Conservation (phyloP, 2,888 invertebrate species). For the Brachylomia viminalis region DNA sequence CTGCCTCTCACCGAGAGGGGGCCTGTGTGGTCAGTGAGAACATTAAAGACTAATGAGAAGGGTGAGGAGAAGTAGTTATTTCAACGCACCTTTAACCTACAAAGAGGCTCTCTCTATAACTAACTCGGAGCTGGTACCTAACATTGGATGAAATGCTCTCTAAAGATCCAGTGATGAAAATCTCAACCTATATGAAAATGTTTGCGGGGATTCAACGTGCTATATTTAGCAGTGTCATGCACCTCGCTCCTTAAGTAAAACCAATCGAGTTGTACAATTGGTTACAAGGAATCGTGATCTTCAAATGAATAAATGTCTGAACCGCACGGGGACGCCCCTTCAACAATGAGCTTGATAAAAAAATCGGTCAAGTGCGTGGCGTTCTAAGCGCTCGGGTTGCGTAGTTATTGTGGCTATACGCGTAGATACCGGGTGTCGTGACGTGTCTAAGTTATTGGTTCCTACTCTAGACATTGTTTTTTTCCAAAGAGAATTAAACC, state of each 20-base stretch:
- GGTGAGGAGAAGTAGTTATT: no score
- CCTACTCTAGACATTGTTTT: no score
- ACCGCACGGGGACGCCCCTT: slow-evolving; percentile 45
- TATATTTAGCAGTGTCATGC: slow-evolving; percentile 10
- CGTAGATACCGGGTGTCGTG: background rate
- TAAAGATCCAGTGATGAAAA: background rate
- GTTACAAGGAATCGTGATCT: slow-evolving; percentile 35
- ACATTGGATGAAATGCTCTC: background rate
- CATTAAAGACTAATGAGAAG: no score
- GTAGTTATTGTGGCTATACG: background rate
- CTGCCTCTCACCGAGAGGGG: no score
- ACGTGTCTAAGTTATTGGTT: background rate
- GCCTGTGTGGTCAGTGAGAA: no score
- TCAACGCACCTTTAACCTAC: no score
- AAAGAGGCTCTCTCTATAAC: no score
- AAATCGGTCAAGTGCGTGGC: slow-evolving; percentile 25
- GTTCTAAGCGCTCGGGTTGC: background rate
- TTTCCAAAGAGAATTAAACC: no score
- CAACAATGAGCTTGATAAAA: slow-evolving; percentile 15
- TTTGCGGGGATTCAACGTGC: background rate
- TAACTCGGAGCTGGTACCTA: background rate
- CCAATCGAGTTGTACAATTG: slow-evolving; percentile 14
- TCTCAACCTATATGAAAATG: background rate
- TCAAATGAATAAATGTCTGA: slow-evolving; percentile 22
- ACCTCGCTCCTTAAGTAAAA: slow-evolving; percentile 1